Evolutionary conservation across 2,888 invertebrate species (phyloP).

Genomic region (Aromia moschata): DNA sequence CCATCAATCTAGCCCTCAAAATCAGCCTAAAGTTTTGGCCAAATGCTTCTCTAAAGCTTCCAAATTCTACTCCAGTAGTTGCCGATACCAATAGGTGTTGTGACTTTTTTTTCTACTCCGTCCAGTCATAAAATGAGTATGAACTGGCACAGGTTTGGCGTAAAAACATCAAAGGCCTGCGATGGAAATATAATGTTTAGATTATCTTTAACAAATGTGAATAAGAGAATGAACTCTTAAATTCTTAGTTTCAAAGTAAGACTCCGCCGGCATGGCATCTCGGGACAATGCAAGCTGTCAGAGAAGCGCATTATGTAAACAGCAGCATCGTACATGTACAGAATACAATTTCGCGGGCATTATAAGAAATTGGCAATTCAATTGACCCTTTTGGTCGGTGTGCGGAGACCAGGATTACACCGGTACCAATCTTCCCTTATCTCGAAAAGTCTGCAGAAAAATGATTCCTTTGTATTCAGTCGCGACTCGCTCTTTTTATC

Average conservation of each 20-base stretch:
- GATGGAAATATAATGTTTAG: slow-evolving; percentile 33
- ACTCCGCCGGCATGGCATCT: slow-evolving; percentile 33
- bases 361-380: slow-evolving; percentile 58
- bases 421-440: slow-evolving; percentile 52
- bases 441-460: slow-evolving; percentile 47
- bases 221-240: slow-evolving; percentile 39
- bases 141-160: background rate
- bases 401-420: slow-evolving; percentile 47
- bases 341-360: slow-evolving; percentile 55
- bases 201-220: slow-evolving; percentile 34
- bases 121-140: background rate
- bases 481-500: slow-evolving; percentile 35
- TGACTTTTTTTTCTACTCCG: background rate
- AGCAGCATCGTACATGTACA: slow-evolving; percentile 54
- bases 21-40: no score
- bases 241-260: slow-evolving; percentile 36
- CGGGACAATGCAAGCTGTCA: slow-evolving; percentile 44
- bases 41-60: no score
- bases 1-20: no score
- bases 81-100: no score
- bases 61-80: no score
- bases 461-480: slow-evolving; percentile 50
- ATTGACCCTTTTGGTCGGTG: slow-evolving; percentile 52
- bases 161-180: slow-evolving; percentile 30
- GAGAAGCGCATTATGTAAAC: slow-evolving; percentile 55